Evolutionary conservation across 2,888 invertebrate genomes (phyloP).

Genomic region (Tetrapedia diversipes): DNA sequence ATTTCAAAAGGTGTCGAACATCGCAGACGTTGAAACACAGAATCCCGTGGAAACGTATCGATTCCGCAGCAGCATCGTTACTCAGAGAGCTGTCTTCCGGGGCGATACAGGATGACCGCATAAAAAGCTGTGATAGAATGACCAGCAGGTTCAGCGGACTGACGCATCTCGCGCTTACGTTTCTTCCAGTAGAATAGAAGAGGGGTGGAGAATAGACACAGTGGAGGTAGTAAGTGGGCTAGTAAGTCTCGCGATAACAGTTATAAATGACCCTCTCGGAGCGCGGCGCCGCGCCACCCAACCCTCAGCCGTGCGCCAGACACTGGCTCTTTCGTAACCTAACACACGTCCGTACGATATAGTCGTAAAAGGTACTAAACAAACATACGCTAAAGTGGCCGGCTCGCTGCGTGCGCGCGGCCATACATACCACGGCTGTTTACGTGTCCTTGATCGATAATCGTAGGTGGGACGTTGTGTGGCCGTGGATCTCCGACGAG

Average conservation of each 20-base stretch:
- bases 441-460: conserved; percentile 67
- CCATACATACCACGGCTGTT: conserved; percentile 32
- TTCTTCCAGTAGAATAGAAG: conserved; percentile 44
- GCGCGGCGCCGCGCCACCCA: conserved; percentile 70
- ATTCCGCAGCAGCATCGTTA: conserved; percentile 46
- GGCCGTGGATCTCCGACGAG: conserved; percentile 3
- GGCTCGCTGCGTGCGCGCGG: conserved; percentile 26
- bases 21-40: conserved; percentile 3
- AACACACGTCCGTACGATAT: conserved; percentile 62
- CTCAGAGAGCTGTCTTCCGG: conserved; percentile 45
- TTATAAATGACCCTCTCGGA: conserved; percentile 76
- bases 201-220: conserved; percentile 64
- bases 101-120: conserved; percentile 55
- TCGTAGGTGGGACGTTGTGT: conserved; percentile 27
- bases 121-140: conserved; percentile 57
- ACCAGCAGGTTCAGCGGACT: conserved; percentile 39
- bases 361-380: conserved; percentile 71
- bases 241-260: conserved; percentile 76
- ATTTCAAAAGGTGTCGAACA: background rate
- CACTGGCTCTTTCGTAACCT: conserved; percentile 60
- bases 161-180: conserved; percentile 41
- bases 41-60: conserved; percentile 36
- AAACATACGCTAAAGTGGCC: conserved; percentile 72
- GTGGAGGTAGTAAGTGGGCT: conserved; percentile 74
- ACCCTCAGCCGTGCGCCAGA: conserved; percentile 67